phyloP scores from a whole-genome alignment of 2,888 invertebrate species.

The Merodon equestris region DNA sequence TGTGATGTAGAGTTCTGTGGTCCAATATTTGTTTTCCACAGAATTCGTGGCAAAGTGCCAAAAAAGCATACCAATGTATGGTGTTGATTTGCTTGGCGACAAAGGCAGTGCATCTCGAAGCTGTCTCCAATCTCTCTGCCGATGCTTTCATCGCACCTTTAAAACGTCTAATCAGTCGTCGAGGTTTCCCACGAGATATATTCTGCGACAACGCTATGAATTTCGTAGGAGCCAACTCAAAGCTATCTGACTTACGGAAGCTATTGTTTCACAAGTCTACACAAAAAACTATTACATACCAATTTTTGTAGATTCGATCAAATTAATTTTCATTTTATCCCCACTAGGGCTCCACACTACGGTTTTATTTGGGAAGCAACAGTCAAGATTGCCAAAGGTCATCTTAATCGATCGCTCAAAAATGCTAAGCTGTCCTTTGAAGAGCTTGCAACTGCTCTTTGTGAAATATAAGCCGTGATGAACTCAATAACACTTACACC shows the following conservation, averaged over 20 bases:
- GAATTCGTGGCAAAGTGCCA: conserved; percentile 44
- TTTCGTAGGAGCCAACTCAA: conserved; percentile 40
- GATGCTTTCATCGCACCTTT: conserved; percentile 48
- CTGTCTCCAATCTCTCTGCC: conserved; percentile 46
- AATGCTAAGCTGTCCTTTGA: conserved; percentile 63
- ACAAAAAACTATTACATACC: conserved; percentile 3
- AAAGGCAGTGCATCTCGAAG: conserved; percentile 56
- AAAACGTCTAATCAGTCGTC: conserved; percentile 30
- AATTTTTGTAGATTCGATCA: conserved; percentile 35
- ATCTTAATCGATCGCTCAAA: conserved; percentile 43
- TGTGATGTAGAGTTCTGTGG: conserved; percentile 54
- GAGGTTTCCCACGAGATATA: conserved; percentile 23
- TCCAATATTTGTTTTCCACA: too few species aligned
- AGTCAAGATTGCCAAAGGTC: conserved; percentile 50
- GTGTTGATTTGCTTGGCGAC: conserved; percentile 30
- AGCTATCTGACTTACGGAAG: conserved; percentile 27
- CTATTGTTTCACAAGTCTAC: conserved; percentile 15
- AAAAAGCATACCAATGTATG: conserved; percentile 43
- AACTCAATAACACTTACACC: conserved; percentile 5
- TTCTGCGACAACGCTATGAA: conserved; percentile 47
- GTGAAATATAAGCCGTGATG: conserved; percentile 15
- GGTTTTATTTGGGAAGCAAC: conserved; percentile 44
- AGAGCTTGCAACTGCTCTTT: conserved; percentile 29
- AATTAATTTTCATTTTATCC: conserved; percentile 46
- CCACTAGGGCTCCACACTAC: conserved; percentile 61